Percentiles rank a stretch among this genome's conserved stretches.
phyloP scores from a whole-genome alignment of 2,797 vertebrate genomes.

The Limosa lapponica region DNA sequence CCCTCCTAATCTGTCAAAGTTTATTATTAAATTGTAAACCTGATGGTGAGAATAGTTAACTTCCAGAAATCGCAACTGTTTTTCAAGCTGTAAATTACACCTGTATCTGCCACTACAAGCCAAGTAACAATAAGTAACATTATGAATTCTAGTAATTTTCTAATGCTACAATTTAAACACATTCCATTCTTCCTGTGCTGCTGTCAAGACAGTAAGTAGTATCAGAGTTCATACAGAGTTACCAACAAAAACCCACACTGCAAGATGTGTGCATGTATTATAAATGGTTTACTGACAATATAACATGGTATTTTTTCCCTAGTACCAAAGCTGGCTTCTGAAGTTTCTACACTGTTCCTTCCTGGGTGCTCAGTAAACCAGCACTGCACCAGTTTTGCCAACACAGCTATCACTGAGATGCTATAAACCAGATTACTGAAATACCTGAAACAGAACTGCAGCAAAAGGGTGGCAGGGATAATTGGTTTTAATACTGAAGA shows the following conservation, averaged over 20 bases:
- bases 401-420: background rate
- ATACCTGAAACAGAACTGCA: background rate
- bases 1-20: background rate
- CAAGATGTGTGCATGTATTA: fast-evolving
- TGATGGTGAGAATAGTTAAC: background rate
- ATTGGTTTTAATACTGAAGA: fast-evolving
- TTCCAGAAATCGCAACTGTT: background rate
- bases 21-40: background rate
- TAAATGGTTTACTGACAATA: background rate
- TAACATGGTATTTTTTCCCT: too few species aligned
- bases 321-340: background rate
- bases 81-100: background rate
- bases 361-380: background rate
- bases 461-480: background rate
- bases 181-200: background rate
- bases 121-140: background rate
- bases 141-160: background rate
- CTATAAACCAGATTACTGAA: background rate
- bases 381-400: background rate
- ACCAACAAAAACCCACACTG: background rate
- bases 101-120: background rate
- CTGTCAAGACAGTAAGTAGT: background rate
- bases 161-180: background rate
- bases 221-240: background rate
- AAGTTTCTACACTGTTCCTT: background rate